phyloP scores from a whole-genome alignment of 2,113 vertebrate species.

The Stictonetta naevosa region DNA sequence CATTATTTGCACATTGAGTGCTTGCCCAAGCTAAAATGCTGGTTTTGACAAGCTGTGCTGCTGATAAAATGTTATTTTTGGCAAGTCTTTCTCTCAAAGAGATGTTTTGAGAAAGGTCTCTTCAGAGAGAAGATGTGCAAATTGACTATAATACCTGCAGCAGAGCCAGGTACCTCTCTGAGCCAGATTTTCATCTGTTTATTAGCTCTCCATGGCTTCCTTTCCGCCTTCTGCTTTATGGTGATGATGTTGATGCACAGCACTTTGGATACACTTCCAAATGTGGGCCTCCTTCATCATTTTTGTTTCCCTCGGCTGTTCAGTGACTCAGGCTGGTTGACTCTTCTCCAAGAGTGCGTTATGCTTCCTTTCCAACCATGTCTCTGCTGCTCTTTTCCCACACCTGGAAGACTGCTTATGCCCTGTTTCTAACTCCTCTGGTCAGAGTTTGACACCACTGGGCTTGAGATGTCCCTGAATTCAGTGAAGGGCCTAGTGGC shows the following conservation, averaged over 20 bases:
- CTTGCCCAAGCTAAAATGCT: conserved; percentile 57
- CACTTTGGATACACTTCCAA: conserved; percentile 46
- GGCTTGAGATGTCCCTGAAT: not conserved
- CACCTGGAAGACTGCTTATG: not conserved
- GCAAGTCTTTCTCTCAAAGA: conserved; percentile 21
- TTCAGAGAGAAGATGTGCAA: conserved; percentile 71
- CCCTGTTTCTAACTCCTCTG: not conserved
- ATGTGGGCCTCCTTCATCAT: not conserved
- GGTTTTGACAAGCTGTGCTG: conserved; percentile 74
- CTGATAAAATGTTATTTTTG: conserved; percentile 78
- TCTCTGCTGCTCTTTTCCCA: not conserved
- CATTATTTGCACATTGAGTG: conserved; percentile 57
- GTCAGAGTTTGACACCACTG: not conserved
- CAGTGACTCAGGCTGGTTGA: not conserved
- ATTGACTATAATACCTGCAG: conserved; percentile 71
- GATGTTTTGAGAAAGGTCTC: conserved; percentile 51
- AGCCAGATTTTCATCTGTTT: conserved; percentile 69
- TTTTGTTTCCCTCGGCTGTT: not conserved
- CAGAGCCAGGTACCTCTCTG: conserved; percentile 64
- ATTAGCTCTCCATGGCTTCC: conserved; percentile 53
- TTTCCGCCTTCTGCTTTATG: conserved; percentile 59
- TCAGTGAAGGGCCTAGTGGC: not conserved
- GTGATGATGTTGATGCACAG: conserved; percentile 60
- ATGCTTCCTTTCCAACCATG: not conserved
- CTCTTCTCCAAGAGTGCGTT: conserved; percentile 2